phyloP scores from a whole-genome alignment of 1,140 invertebrate genomes.

The Fopius arisanus region DNA sequence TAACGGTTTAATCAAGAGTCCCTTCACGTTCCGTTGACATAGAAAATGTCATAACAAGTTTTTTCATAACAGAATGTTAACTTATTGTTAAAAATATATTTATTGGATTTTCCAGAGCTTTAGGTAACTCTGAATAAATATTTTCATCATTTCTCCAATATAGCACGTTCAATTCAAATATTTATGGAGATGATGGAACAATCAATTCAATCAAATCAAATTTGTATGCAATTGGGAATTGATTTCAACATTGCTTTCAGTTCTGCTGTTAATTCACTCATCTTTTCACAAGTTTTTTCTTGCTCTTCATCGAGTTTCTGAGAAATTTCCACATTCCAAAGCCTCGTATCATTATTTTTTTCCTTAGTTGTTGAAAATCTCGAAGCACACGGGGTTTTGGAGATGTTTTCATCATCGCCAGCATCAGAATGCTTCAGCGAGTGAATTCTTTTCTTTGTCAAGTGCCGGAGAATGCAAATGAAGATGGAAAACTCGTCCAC shows the following conservation, averaged over 20 bases:
- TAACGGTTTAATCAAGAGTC: too few relatives aligned
- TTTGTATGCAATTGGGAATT: slow-evolving; percentile 46
- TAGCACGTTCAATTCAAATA: not conserved
- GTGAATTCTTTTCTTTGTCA: slow-evolving; percentile 40
- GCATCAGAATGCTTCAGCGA: slow-evolving; percentile 3
- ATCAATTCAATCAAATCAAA: slow-evolving; percentile 18
- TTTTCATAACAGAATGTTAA: too few relatives aligned
- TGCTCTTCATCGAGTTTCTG: slow-evolving; percentile 34
- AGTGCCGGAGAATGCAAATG: slow-evolving; percentile 39
- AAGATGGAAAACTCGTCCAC: slow-evolving; percentile 46
- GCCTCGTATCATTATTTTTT: slow-evolving; percentile 31
- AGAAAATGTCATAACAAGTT: too few relatives aligned
- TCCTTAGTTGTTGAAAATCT: slow-evolving; percentile 38
- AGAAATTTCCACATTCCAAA: slow-evolving; percentile 32
- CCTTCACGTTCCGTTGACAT: too few relatives aligned
- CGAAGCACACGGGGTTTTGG: slow-evolving; percentile 35
- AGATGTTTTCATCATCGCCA: not conserved
- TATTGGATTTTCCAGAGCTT: not conserved
- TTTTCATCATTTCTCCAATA: not conserved
- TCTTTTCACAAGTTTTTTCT: slow-evolving; percentile 31
- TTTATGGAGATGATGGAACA: too few relatives aligned
- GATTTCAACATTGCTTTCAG: slow-evolving; percentile 41
- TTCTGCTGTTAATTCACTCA: slow-evolving; percentile 36
- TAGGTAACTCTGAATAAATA: not conserved
- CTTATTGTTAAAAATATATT: too few relatives aligned